These are phyloP conservation scores for Phodopus roborovskii DNA, from an alignment of 2,113 vertebrate genomes.

Conservation along the genomic window DNA sequence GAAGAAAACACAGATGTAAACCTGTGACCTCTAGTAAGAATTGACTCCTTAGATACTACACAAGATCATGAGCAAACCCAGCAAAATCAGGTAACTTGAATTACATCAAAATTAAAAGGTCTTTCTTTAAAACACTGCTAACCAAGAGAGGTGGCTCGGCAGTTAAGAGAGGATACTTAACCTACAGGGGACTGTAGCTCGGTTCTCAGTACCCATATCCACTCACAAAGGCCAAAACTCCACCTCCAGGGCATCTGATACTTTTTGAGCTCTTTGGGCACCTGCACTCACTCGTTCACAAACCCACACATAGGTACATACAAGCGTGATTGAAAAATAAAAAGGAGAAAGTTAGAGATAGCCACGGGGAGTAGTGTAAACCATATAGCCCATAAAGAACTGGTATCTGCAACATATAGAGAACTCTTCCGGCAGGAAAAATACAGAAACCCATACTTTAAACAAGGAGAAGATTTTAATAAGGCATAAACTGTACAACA, in stretches of 20 bases:
- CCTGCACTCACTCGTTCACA: neutral
- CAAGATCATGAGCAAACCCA: neutral
- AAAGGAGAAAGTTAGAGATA: conserved; percentile 28
- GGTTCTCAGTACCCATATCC: neutral
- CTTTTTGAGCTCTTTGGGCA: neutral
- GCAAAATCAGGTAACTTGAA: neutral
- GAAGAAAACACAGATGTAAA: neutral
- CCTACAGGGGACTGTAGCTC: neutral
- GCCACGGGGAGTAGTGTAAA: conserved; percentile 33
- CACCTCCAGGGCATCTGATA: neutral
- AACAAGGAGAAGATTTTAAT: neutral
- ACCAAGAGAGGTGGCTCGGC: neutral
- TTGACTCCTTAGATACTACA: neutral
- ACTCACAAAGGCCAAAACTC: neutral
- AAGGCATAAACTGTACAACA: neutral
- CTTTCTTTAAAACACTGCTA: neutral
- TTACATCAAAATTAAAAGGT: conserved; percentile 13
- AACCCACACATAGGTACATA: neutral
- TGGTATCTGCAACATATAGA: neutral
- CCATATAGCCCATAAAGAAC: neutral
- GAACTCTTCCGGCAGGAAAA: neutral
- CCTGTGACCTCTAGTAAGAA: neutral
- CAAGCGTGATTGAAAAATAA: neutral
- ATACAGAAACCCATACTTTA: neutral
- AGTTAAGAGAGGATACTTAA: neutral